Base-by-base conservation (phyloP, 2,797 vertebrate genomes). In the Scleropages formosus region DNA sequence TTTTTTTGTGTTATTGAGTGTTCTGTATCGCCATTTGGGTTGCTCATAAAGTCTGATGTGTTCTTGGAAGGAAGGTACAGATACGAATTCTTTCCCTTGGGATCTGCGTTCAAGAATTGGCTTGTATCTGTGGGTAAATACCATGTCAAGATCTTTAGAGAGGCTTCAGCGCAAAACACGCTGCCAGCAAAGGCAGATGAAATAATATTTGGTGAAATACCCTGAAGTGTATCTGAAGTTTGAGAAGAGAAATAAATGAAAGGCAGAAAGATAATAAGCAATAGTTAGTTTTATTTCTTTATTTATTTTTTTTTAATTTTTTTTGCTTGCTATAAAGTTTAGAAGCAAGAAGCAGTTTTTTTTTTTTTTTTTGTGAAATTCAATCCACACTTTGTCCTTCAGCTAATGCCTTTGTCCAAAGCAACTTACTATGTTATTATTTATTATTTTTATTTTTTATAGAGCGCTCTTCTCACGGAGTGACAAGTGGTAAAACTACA, bases 71-170 rank as follows among this genome's bases (percentile, higher is more conserved):
- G 85, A 93, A 91, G 85, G 87, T 91, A 85, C 80, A 85, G 83
- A 91, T 92, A 85, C 84, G 84, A 89, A 86, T 93, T 92, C 94
- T 95, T 95, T 95, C 94, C 94, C 94, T 75, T 78, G 90, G 91
- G 93, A 83, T 89, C 84, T 75, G 81, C 89, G 92, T 94, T 88
- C 90, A 88, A 91, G 88, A 88, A 93, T 90, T 93, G 89, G 89
- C 90, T 95, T 94, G 91, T 95, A 95, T 95, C 91, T 92, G 92
- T 89, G 91, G 92, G 90, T 94, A 95, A 94, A 96, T 95, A 93
- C 90, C 84, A 18, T 93, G 92, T 95, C 93, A 94, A 88, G 91
- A 92, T 94, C 93, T 95, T 89, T 89, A 83, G 94, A 92, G 87
- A 88, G 78, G 80, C 88, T 86, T 86, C 82, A 85, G 85, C 84